These are phyloP conservation scores for Denticeps clupeoides DNA, from an alignment of 2,797 vertebrate species.

Conservation along the genomic window DNA sequence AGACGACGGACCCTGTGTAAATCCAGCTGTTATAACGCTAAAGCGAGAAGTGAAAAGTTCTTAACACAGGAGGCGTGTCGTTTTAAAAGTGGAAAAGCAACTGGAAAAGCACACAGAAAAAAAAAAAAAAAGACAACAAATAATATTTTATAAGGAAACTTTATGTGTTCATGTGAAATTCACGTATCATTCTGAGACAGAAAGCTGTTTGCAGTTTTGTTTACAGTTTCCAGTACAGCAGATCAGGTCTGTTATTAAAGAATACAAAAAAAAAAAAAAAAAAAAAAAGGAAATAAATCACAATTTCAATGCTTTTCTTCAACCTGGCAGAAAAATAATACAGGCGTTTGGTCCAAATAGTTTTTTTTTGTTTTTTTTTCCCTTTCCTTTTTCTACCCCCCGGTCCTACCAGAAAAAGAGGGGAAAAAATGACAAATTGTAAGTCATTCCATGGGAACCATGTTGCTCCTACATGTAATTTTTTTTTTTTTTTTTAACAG, in stretches of 20 bases:
- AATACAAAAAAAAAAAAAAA: conserved; percentile 57
- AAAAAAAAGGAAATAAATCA: conserved; percentile 44
- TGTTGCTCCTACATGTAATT: no score
- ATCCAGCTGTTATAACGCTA: no score
- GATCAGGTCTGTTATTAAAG: conserved; percentile 68
- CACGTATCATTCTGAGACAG: conserved; percentile 59
- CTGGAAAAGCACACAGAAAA: no score
- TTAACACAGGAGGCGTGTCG: no score
- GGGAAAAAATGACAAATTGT: no score
- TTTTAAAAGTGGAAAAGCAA: no score
- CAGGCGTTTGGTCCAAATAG: conserved; percentile 53
- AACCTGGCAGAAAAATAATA: conserved; percentile 33
- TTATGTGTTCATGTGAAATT: conserved; percentile 68
- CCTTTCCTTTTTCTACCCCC: conserved; percentile 7
- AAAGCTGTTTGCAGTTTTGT: conserved; percentile 43
- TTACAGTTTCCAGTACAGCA: conserved; percentile 70
- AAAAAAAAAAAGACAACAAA: conserved; percentile 10
- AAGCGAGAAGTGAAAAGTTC: no score
- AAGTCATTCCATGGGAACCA: no score
- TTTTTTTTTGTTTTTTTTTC: conserved; percentile 27
- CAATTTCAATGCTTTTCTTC: conserved; percentile 47
- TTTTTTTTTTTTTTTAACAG: conserved; percentile 22
- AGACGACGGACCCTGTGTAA: no score
- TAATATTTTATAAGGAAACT: conserved; percentile 63
- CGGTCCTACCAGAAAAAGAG: conserved; percentile 3